Evolutionary conservation across 1,140 invertebrate species (phyloP).

Genomic region (Megalonaias nervosa): DNA sequence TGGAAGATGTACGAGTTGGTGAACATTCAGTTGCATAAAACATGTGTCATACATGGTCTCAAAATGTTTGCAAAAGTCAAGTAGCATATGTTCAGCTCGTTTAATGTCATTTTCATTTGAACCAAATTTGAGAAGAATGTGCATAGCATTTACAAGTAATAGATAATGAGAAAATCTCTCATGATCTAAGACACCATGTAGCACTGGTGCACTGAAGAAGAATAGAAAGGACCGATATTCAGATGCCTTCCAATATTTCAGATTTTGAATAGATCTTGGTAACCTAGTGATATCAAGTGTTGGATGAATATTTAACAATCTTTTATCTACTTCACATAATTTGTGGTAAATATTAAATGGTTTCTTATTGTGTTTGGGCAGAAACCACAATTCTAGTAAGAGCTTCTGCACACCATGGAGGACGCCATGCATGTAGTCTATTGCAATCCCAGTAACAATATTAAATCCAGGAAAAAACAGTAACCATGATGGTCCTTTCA

Average conservation of each 20-base stretch:
- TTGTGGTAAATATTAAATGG: slow-evolving; percentile 9
- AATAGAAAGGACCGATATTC: slow-evolving; percentile 21
- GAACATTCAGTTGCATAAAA: slow-evolving; percentile 37
- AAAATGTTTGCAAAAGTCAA: slow-evolving; percentile 27
- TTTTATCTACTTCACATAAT: slow-evolving; percentile 4
- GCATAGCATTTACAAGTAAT: slow-evolving; percentile 10
- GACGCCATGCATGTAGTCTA: slow-evolving; percentile 25
- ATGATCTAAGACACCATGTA: not conserved
- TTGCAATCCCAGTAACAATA: slow-evolving; percentile 10
- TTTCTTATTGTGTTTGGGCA: not conserved
- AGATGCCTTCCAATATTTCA: slow-evolving; percentile 27
- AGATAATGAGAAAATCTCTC: slow-evolving; percentile 1
- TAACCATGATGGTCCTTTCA: slow-evolving; percentile 14
- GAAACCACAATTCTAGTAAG: slow-evolving; percentile 20
- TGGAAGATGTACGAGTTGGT: slow-evolving; percentile 38
- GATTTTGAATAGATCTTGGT: slow-evolving; percentile 19
- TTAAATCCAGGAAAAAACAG: slow-evolving; percentile 13
- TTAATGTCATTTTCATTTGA: not conserved
- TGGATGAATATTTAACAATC: slow-evolving; percentile 14
- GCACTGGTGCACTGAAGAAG: slow-evolving; percentile 8
- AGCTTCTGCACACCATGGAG: slow-evolving; percentile 11
- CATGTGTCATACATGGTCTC: slow-evolving; percentile 21
- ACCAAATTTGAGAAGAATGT: slow-evolving; percentile 16
- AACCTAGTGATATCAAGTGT: slow-evolving; percentile 9
- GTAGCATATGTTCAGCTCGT: slow-evolving; percentile 3